Percentiles rank a stretch among this genome's conserved stretches.
Conservation (phyloP, 2,888 invertebrate genomes). For the Timema cristinae region DNA sequence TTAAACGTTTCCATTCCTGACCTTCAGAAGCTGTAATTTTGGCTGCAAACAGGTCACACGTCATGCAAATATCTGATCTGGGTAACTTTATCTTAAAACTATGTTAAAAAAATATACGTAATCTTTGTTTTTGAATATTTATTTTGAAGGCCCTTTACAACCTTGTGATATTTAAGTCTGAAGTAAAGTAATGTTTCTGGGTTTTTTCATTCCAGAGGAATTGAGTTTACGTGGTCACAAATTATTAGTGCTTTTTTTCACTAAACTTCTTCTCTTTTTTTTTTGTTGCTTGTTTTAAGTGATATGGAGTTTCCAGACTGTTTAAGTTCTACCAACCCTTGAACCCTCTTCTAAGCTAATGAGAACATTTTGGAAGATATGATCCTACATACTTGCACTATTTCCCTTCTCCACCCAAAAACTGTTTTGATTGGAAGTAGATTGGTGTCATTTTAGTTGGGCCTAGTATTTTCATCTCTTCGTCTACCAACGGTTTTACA, state of each 20-base stretch:
- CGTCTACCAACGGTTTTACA: not conserved
- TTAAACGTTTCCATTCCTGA: not conserved
- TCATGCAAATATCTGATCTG: not conserved
- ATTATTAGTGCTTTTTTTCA: not conserved
- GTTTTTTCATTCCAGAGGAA: not conserved
- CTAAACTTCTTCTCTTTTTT: not conserved
- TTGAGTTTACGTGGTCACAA: not conserved
- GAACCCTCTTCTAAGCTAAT: not conserved
- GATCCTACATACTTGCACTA: not conserved
- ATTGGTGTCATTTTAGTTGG: not conserved
- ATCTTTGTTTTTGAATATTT: not conserved
- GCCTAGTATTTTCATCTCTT: not conserved
- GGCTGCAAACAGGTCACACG: not conserved
- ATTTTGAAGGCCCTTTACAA: not conserved
- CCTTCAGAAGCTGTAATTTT: not conserved
- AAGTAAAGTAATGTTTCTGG: not conserved
- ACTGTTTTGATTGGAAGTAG: not conserved
- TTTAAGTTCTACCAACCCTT: not conserved
- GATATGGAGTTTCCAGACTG: not conserved
- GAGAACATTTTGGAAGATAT: not conserved
- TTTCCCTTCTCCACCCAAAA: not conserved
- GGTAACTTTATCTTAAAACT: not conserved
- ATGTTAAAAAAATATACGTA: not conserved
- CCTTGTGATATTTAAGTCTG: not conserved
- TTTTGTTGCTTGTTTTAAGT: not conserved